Conservation (phyloP, 2,113 vertebrate species). For the Daboia siamensis region DNA sequence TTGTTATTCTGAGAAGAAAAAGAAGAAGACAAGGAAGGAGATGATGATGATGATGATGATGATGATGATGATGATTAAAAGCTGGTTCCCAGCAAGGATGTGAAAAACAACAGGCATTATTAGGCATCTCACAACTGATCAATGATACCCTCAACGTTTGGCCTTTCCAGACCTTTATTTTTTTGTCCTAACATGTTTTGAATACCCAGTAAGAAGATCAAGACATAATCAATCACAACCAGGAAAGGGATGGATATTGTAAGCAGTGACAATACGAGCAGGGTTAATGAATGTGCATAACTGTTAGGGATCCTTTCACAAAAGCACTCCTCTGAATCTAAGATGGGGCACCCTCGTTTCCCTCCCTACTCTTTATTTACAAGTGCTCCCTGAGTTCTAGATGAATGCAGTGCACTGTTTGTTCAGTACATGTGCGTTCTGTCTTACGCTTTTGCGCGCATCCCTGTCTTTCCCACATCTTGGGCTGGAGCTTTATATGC, state of each 20-base stretch:
- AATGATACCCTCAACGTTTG: not conserved
- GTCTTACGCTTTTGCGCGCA: not conserved
- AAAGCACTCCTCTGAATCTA: not conserved
- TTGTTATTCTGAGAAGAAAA: not conserved
- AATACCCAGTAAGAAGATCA: not conserved
- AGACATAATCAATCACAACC: constrained; percentile 2
- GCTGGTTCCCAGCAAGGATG: not conserved
- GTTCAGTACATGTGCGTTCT: not conserved
- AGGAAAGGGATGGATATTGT: not conserved
- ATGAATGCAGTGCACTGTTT: constrained; percentile 54
- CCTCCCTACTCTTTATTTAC: constrained; percentile 42
- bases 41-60: no score
- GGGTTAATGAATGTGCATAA: constrained; percentile 8
- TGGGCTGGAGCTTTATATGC: constrained; percentile 78
- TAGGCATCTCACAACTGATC: not conserved
- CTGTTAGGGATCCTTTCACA: constrained; percentile 11
- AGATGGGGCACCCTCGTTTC: not conserved
- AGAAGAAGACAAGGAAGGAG: not conserved
- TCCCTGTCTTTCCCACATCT: constrained; percentile 39
- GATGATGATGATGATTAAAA: no score
- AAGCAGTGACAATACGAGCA: not conserved
- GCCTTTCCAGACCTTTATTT: not conserved
- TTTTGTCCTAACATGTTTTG: constrained; percentile 6
- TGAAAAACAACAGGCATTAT: not conserved
- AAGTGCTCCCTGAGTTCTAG: constrained; percentile 69